Percentiles rank a stretch among this genome's conserved stretches.
These are phyloP conservation scores for Cossypha heuglini DNA, from an alignment of 2,797 vertebrate species.

Conservation along the genomic window DNA sequence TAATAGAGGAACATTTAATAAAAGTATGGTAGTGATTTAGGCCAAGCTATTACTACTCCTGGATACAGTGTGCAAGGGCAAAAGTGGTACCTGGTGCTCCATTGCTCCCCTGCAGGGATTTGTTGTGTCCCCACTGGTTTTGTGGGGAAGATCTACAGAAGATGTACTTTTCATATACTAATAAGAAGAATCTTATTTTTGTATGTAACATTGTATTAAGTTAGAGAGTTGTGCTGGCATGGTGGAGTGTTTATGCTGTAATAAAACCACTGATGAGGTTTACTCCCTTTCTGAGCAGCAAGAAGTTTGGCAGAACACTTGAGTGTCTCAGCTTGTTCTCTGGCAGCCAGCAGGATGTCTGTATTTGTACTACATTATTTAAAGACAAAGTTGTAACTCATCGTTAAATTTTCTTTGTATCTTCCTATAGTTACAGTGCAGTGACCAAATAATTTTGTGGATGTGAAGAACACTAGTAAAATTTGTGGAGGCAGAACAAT, in stretches of 20 bases:
- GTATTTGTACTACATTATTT: neutral
- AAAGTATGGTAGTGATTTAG: neutral
- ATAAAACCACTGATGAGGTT: neutral
- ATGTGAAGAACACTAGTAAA: neutral
- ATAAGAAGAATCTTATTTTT: neutral
- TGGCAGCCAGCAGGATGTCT: neutral
- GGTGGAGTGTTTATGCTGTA: neutral
- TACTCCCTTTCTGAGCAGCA: neutral
- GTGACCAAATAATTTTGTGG: neutral
- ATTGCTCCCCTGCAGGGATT: neutral
- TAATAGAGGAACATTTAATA: neutral
- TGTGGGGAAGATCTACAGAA: neutral
- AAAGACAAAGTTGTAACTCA: neutral
- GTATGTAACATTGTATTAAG: neutral
- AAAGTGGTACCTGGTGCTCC: neutral
- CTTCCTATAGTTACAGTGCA: neutral
- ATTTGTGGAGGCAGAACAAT: neutral
- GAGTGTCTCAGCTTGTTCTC: neutral
- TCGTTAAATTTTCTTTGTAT: neutral
- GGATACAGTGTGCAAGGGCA: accelerated
- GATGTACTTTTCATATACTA: neutral
- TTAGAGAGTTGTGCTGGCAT: neutral
- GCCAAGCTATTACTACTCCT: neutral
- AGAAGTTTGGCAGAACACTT: neutral
- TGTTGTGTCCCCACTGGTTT: neutral